Evolutionary conservation across 2,113 vertebrate species (phyloP), one percentile per base, ranked within the genome.

Genomic region (Craseonycteris thonglongyai): DNA sequence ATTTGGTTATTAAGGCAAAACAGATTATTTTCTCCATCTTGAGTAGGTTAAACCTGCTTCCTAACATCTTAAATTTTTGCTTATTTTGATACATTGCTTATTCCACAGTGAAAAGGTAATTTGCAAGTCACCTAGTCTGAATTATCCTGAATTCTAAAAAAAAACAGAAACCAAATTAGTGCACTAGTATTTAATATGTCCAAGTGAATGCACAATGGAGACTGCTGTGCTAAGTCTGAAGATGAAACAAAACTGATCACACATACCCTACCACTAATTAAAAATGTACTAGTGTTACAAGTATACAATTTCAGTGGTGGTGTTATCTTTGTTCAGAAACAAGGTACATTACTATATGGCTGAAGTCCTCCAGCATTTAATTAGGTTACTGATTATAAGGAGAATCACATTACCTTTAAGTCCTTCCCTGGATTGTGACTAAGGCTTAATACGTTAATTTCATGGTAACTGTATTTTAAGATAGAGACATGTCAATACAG

Each of bases 361-460:
- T 76, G 28, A 93, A 90, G 54, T 56, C 15, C 35, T 75, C 47
- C 65, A 94, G 47, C 66, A 95, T 96, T 92, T 96, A 95, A 93
- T 95, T 92, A 90, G 61, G 49, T 83, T 93, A 66, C 81, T 95
- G 97, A 96, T 93, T 95, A 93, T 89, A 76, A 90, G 66, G 30
- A 91, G 88, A 92, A 61, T 95, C 92, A 92, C 33, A 85, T 97
- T 96, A 96, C 90, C 68, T 82, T 94, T 89, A 94, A 89, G 74
- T 65, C 45, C 19, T 81, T 78, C 87, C 58, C 68, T 76, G 40
- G 76, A 88, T 6, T 93, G 72, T 96, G 88, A 95, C 88, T 76
- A 81, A 92, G 51, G 88, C n/a, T 93, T 94, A 95, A 90, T 82
- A 72, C 56, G 90, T 88, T 85, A 81, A 92, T 85, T 96, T 97